Base-by-base conservation (phyloP, 2,888 invertebrate genomes). In the Harmothoe impar region DNA sequence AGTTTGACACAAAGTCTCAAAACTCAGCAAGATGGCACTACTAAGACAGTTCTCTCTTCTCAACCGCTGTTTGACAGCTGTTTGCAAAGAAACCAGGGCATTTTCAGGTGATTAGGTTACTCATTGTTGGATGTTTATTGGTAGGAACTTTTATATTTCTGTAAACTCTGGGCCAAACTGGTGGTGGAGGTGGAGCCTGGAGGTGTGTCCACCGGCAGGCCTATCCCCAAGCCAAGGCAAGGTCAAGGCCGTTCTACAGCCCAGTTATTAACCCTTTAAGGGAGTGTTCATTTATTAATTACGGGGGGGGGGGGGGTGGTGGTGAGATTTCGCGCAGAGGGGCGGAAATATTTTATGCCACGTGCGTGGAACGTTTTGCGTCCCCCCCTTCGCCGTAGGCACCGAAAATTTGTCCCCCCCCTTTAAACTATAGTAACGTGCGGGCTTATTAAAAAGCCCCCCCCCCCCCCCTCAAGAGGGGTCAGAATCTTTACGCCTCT, bases 241-340 rank as follows among this genome's bases (percentile, higher is more conserved):
- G 72, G 72, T 72, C 72, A 72, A 72, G 72, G 72, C 72, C 72
- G 29, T 29, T 72, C n/a, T 68, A 17, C n/a, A 52, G 54, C 10
- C 54, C 17, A 15, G 54, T 52, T 10, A 15, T 17, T 15, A 17
- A 15, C 54, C 12, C 17, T 10, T 15, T 52, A 52, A 15, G 54
- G 17, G 54, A 17, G 10, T 52, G 54, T 52, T 17, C 17, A 52
- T 52, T 10, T 52, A 10, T 15, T 52, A 15, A 15, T 15, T n/a
- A n/a, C n/a, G n/a, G n/a, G n/a, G n/a, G n/a, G n/a, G n/a, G n/a
- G n/a, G n/a, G n/a, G n/a, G n/a, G n/a, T n/a, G n/a, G n/a, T n/a
- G n/a, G n/a, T n/a, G n/a, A n/a, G n/a, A n/a, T n/a, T n/a, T n/a
- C n/a, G n/a, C n/a, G n/a, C n/a, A n/a, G n/a, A n/a, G n/a, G n/a